phyloP scores from a whole-genome alignment of 2,113 vertebrate genomes.

The Engraulis encrasicolus region DNA sequence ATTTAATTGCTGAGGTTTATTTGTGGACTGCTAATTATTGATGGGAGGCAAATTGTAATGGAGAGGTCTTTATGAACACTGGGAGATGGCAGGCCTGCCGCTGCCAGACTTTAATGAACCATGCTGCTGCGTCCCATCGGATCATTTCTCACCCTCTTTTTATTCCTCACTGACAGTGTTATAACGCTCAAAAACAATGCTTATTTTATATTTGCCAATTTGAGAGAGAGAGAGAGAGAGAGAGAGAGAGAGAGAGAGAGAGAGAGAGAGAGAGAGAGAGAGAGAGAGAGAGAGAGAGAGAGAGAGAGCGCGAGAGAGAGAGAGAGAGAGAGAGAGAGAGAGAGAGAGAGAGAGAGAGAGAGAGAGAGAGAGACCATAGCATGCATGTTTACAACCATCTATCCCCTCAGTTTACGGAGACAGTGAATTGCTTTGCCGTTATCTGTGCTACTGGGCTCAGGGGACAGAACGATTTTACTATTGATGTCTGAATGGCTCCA shows the following conservation, averaged over 20 bases:
- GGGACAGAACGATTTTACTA: slow-evolving; percentile 63
- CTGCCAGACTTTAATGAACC: slow-evolving; percentile 91
- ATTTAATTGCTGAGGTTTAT: slow-evolving; percentile 99
- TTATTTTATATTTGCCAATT: slow-evolving; percentile 48
- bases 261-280: not conserved
- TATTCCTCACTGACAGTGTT: slow-evolving; percentile 81
- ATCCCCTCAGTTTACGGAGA: slow-evolving; percentile 67
- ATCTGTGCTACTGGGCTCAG: slow-evolving; percentile 67
- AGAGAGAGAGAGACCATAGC: not conserved
- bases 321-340: slow-evolving; percentile 61
- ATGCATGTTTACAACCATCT: slow-evolving; percentile 76
- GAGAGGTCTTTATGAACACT: slow-evolving; percentile 93
- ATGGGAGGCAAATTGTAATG: slow-evolving; percentile 98
- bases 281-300: slow-evolving; percentile 62
- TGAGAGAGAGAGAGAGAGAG: slow-evolving; percentile 55
- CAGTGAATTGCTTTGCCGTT: slow-evolving; percentile 74
- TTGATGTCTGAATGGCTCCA: slow-evolving; percentile 53
- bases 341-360: not conserved
- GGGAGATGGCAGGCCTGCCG: slow-evolving; percentile 87
- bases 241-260: slow-evolving; percentile 36
- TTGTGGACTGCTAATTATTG: slow-evolving; percentile 99
- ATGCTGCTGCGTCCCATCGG: slow-evolving; percentile 78
- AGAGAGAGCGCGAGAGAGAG: not conserved
- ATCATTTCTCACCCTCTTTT: slow-evolving; percentile 96
- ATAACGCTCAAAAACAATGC: slow-evolving; percentile 54